These are phyloP conservation scores for Hucho hucho DNA, from an alignment of 2,113 vertebrate species.

Conservation along the genomic window DNA sequence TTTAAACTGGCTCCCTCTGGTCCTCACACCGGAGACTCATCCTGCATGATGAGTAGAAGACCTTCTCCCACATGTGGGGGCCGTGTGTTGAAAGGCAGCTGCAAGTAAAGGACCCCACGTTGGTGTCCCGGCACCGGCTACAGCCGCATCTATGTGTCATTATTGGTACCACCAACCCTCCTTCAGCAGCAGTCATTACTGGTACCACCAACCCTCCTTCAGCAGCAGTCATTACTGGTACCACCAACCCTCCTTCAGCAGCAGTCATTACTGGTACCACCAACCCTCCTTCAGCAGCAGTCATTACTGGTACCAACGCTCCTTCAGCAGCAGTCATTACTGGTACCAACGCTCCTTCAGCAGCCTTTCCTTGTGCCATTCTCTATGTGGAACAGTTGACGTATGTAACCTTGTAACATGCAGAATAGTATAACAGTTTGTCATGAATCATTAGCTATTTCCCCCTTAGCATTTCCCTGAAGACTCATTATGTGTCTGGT, in stretches of 20 bases:
- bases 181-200: background rate
- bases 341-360: too few species aligned
- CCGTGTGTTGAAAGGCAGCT: slow-evolving; percentile 61
- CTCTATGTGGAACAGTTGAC: background rate
- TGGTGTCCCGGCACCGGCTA: too few species aligned
- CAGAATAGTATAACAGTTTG: background rate
- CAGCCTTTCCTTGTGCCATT: background rate
- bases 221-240: background rate
- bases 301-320: background rate
- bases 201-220: background rate
- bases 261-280: too few species aligned
- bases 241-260: background rate
- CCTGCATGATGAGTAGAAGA: slow-evolving; percentile 60
- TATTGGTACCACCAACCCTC: background rate
- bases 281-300: background rate
- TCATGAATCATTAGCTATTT: background rate
- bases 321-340: background rate
- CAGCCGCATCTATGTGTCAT: background rate
- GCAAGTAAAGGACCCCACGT: slow-evolving; percentile 39
- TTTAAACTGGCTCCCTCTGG: slow-evolving; percentile 60
- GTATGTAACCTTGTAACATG: background rate
- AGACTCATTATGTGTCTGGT: background rate
- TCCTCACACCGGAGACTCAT: slow-evolving; percentile 49
- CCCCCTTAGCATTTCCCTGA: background rate
- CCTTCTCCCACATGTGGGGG: slow-evolving; percentile 38